Evolutionary conservation across 35 echinoderm and acorn worm genomes (phyloP).

Genomic region (Lytechinus pictus): DNA sequence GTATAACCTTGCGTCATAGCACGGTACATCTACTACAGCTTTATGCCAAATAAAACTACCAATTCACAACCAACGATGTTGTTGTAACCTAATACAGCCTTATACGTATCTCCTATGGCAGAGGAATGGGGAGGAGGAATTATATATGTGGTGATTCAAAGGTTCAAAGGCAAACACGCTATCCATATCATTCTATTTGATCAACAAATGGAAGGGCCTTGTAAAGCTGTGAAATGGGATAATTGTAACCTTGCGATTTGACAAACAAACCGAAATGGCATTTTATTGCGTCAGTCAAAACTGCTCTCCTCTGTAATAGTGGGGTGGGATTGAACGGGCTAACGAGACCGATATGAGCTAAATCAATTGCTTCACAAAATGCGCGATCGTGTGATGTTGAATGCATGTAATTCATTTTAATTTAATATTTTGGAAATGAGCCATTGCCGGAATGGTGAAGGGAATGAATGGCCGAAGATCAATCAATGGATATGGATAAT

Average conservation of each 20-base stretch:
- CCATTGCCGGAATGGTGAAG: not conserved
- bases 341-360: not conserved
- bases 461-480: not conserved
- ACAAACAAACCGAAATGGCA: not conserved
- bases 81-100: not conserved
- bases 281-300: slow-evolving; percentile 1
- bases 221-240: slow-evolving; percentile 35
- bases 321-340: not conserved
- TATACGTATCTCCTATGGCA: not conserved
- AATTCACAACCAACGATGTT: not conserved
- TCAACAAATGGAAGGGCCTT: slow-evolving; percentile 21
- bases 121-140: not conserved
- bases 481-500: not conserved
- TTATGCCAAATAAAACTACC: not conserved
- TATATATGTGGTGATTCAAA: not conserved
- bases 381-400: not conserved
- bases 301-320: not conserved
- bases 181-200: slow-evolving; percentile 18
- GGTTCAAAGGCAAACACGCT: slow-evolving; percentile 9
- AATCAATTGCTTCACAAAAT: not conserved
- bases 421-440: not conserved
- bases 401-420: not conserved
- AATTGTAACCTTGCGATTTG: slow-evolving; percentile 12
- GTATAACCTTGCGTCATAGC: not conserved
- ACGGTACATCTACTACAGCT: not conserved